A percentile compares a stretch with the other conserved stretches of the same genome.
These are phyloP conservation scores for Tinamus major DNA, from an alignment of 2,797 vertebrate genomes.

Conservation along the genomic window DNA sequence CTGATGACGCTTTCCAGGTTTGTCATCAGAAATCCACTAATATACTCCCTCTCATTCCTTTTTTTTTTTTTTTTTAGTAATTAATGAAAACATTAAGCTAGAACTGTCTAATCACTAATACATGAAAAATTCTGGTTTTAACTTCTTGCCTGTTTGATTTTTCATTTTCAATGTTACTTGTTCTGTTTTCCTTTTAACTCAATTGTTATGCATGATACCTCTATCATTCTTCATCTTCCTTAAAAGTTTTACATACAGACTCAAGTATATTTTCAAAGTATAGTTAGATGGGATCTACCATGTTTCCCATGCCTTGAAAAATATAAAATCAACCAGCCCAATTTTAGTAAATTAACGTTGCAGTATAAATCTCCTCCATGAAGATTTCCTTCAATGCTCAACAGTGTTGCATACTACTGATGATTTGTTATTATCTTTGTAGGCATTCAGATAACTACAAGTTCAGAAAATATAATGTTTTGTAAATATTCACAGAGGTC, in stretches of 20 bases:
- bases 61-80: neutral
- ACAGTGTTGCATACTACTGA: neutral
- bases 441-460: neutral
- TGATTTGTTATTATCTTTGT: neutral
- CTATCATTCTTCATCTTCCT: neutral
- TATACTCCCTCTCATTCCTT: neutral
- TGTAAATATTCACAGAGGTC: neutral
- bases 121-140: neutral
- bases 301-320: neutral
- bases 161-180: neutral
- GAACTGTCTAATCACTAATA: neutral
- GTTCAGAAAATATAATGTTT: neutral
- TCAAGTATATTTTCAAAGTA: neutral
- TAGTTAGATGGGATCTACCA: neutral
- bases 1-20: neutral
- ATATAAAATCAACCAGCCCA: fast-evolving
- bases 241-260: neutral
- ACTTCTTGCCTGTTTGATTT: neutral
- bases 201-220: neutral
- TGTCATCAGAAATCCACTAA: neutral
- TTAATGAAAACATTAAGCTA: neutral
- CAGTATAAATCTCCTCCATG: neutral
- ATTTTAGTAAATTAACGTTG: neutral
- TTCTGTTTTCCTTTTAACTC: neutral
- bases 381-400: neutral